Evolutionary conservation across 2,797 vertebrate genomes (phyloP), one percentile per base, ranked within the genome.

Genomic region (Esox lucius): DNA sequence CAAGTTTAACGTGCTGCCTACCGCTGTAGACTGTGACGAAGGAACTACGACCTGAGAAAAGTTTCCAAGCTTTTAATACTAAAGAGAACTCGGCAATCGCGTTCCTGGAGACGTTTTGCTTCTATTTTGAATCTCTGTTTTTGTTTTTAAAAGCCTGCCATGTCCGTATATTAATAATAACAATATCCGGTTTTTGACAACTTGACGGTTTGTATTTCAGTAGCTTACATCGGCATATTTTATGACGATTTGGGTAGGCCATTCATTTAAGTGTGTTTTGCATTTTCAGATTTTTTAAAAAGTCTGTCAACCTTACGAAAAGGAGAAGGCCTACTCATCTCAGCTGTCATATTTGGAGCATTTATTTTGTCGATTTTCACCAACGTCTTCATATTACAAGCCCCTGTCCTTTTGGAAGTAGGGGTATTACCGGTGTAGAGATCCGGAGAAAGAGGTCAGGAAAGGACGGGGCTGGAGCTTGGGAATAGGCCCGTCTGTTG

Each of bases 381-480:
- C 33, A 15, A 79, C 77, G 74, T 85, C 49, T 70, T 73, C 81
- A 28, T 22, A 53, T 26, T 72, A 51, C 49, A 9, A 17, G n/a
- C 26, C 59, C 24, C 19, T 49, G 62, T 82, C 84, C 80, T 74
- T 79, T 83, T 85, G 86, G 81, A 82, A 85, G 86, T 87, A 81
- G 89, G 86, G 89, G 83, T 79, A 88, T 82, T 87, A 82, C 87
- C 81, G 75, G 71, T 79, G 85, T 86, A 90, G 91, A 90, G 91
- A 90, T 89, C 89, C 91, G 92, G 91, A 91, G 86, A 87, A 87
- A 87, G 87, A 92, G 88, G 90, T 90, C 92, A 94, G 94, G 94
- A 94, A 94, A 95, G 92, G 87, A 94, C 94, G 94, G 87, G 93
- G 94, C 91, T 93, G 91, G 82, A 93, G 87, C 72, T 80, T 92